These are phyloP conservation scores for Linnaemya vulpina DNA, from an alignment of 2,888 invertebrate genomes.

Conservation along the genomic window DNA sequence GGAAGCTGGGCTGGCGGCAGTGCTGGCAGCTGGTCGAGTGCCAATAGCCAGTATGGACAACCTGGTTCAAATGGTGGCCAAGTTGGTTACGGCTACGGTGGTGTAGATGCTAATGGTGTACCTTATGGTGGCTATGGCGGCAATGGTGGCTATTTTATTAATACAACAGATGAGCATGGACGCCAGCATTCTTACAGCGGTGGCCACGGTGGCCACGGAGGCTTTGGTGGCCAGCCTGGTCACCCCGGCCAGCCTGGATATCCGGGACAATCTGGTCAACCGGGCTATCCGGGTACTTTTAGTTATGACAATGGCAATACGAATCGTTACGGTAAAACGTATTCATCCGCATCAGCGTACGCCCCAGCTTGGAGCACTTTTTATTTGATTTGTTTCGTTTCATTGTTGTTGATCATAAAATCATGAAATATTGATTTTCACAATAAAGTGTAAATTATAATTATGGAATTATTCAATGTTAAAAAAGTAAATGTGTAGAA, in stretches of 20 bases:
- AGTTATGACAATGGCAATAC: conserved; percentile 40
- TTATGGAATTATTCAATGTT: conserved; percentile 18
- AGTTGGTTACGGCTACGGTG: conserved; percentile 56
- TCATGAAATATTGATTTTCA: conserved; percentile 22
- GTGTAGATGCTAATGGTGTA: conserved; percentile 65
- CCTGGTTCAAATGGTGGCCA: conserved; percentile 56
- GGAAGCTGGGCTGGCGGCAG: conserved; percentile 42
- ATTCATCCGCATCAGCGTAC: conserved; percentile 51
- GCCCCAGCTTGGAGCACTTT: conserved; percentile 63
- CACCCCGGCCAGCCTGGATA: conserved; percentile 24
- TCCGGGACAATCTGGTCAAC: conserved; percentile 22
- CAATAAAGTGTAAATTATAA: conserved; percentile 28
- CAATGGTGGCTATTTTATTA: conserved; percentile 64
- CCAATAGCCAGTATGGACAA: conserved; percentile 56
- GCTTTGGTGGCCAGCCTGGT: conserved; percentile 16
- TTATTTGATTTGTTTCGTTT: conserved; percentile 57
- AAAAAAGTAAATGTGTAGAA: neutral
- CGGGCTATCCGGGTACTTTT: conserved; percentile 15
- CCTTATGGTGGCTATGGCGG: conserved; percentile 64
- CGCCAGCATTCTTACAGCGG: conserved; percentile 44
- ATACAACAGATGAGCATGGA: conserved; percentile 52
- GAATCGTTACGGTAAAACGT: neutral
- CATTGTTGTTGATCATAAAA: conserved; percentile 52
- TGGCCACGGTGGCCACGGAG: conserved; percentile 39
- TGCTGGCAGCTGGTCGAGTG: conserved; percentile 45